Evolutionary conservation across 2,888 invertebrate genomes (phyloP), one percentile per base, ranked within the genome.

Genomic region (Nephrotoma appendiculata): DNA sequence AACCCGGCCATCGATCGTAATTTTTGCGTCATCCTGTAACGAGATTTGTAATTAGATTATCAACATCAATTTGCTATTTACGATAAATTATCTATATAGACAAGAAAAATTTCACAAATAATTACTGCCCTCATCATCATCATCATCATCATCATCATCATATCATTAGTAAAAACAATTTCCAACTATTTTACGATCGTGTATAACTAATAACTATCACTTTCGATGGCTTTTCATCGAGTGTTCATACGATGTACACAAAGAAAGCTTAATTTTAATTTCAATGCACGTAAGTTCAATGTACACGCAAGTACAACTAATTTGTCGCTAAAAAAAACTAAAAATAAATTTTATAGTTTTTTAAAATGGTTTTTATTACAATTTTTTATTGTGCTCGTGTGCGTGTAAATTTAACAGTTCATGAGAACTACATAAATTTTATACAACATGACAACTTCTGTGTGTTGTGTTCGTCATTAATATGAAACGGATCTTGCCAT

Each of bases 1-100:
- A 86, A 93, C 92, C 86, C 92, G 91, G 87, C 92, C 91, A 87
- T 92, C 91, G 15, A 90, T 90, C 43, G 90, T 89, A 86, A 91
- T 89, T 84, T 91, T 90, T 48, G 89, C 89, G 43, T 91, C 90
- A 88, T 91, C 91, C 91, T 91, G 1, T 87, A 88, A 87, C 44
- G 87, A 48, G 11, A n/a, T 31, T 31, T 43, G 5, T 15, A 57
- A 57, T 15, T 57, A 1, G 15, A 57, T 15, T 15, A 6, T 57
- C 5, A 57, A 57, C 2, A 31, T 57, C 3, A 57, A 42, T 41
- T 71, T 45, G 41, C 57, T 48, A 12, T 48, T 48, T 5, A 12
- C 48, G 31, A 31, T 31, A 31, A n/a, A 31, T 31, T 31, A 31
- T 31, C n/a, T 48, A 44, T 44, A 44, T 44, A 31, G 31, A 31